Evolutionary conservation across 2,888 invertebrate species (phyloP), one percentile per base, ranked within the genome.

Genomic region (Prenolepis imparis): DNA sequence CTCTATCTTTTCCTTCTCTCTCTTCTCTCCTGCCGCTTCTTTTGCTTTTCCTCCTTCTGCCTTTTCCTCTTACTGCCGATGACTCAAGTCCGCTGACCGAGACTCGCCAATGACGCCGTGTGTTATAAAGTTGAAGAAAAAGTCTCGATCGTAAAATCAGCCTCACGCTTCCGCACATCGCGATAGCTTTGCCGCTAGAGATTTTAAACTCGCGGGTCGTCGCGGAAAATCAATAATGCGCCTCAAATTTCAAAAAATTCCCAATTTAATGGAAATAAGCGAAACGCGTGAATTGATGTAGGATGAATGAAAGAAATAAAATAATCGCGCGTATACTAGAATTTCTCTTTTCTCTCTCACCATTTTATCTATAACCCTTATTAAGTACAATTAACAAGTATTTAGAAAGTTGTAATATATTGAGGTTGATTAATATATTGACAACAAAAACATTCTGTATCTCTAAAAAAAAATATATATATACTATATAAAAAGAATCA

Each of bases 41-140:
- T 11, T 83, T 63, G 66, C 68, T 86, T 59, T 83, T 86, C 39
- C 55, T 70, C 82, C 57, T 57, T 68, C 73, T 28, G 70, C 36
- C 81, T 73, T 75, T 78, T 86, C 52, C 83, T 84, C 57, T 70
- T 70, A 77, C 67, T 39, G 61, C 57, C 36, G 55, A 55, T 87
- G 85, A 64, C 85, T 87, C 81, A 80, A 88, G 86, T 87, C 88
- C 87, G 84, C 89, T 87, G 86, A 86, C 86, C 86, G 84, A 87
- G 86, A 84, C 87, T 86, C 78, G 78, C 39, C 57, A 82, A 88
- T 88, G 68, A 83, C 87, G 70, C 41, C 63, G 36, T 21, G 66
- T 24, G 75, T 80, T 74, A 84, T 86, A 86, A 85, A 86, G 44
- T 78, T 36, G 64, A 74, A 86, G 84, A 90, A 88, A 88, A 86